phyloP scores from a whole-genome alignment of 2,113 vertebrate species.

The Ophthalmolycus amberensis region DNA sequence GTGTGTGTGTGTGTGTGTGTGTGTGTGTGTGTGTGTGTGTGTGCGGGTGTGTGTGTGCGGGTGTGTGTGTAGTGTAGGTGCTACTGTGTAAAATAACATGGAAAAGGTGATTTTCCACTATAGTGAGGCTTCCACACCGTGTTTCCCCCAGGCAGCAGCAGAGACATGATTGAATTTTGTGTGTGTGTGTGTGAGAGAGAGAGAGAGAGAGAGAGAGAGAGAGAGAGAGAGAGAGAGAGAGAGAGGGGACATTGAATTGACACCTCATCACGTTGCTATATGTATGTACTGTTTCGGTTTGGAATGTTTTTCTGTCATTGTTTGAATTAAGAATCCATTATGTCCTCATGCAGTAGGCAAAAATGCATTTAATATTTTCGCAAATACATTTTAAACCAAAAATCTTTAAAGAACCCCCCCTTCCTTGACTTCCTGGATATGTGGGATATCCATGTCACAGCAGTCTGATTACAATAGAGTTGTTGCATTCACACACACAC shows the following conservation, averaged over 20 bases:
- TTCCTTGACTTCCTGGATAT: slow-evolving; percentile 43
- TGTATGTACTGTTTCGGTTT: slow-evolving; percentile 4
- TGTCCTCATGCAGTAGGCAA: not conserved
- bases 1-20: not conserved
- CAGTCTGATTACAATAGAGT: slow-evolving; percentile 3
- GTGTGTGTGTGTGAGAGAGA: slow-evolving; percentile 24
- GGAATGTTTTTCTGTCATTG: slow-evolving; percentile 8
- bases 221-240: not conserved
- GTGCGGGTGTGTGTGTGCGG: not conserved
- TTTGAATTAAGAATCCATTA: slow-evolving; percentile 23
- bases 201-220: not conserved
- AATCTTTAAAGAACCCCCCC: not conserved
- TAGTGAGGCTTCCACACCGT: slow-evolving; percentile 68
- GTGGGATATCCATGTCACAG: slow-evolving; percentile 3
- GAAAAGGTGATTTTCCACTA: slow-evolving; percentile 80
- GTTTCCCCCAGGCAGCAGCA: slow-evolving; percentile 65
- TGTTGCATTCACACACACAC: not conserved
- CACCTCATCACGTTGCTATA: slow-evolving; percentile 23
- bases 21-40: slow-evolving; percentile 22
- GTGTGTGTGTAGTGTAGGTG: slow-evolving; percentile 28
- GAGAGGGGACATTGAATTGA: slow-evolving; percentile 21
- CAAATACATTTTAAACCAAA: not conserved
- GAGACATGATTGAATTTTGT: slow-evolving; percentile 75
- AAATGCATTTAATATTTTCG: not conserved
- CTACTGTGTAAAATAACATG: slow-evolving; percentile 75